Conservation (phyloP, 1,140 invertebrate species). For the Coptotermes formosanus region DNA sequence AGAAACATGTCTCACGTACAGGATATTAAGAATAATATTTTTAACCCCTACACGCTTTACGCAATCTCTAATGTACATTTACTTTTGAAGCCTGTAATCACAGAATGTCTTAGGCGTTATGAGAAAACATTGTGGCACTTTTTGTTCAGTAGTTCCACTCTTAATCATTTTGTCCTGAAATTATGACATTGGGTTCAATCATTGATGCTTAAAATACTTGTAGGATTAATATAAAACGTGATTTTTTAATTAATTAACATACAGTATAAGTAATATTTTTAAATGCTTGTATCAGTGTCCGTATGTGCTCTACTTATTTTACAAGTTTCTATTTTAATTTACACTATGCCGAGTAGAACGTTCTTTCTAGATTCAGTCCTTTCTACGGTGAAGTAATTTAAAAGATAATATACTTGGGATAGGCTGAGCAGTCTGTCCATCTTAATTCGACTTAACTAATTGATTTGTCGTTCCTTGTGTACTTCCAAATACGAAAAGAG, state of each 20-base stretch:
- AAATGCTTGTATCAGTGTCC: no score
- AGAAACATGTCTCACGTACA: background rate
- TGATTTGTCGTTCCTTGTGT: background rate
- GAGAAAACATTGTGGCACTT: background rate
- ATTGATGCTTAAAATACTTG: no score
- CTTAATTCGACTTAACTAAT: background rate
- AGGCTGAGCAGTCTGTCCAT: no score
- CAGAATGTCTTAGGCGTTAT: background rate
- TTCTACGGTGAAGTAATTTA: no score
- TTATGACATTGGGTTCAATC: background rate
- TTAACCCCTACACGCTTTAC: background rate
- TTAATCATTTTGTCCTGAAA: background rate
- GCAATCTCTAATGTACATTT: background rate
- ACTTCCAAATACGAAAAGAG: background rate
- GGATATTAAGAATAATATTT: background rate
- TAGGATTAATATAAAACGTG: no score
- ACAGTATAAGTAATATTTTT: no score
- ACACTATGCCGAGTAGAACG: no score
- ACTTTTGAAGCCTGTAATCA: background rate
- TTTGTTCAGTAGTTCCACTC: background rate
- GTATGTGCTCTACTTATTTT: no score
- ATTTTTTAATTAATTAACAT: background rate
- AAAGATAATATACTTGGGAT: no score
- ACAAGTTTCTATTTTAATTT: no score
- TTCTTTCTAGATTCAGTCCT: no score